Conservation (phyloP, 1,140 invertebrate genomes). For the Lamellibrachia luymesi region DNA sequence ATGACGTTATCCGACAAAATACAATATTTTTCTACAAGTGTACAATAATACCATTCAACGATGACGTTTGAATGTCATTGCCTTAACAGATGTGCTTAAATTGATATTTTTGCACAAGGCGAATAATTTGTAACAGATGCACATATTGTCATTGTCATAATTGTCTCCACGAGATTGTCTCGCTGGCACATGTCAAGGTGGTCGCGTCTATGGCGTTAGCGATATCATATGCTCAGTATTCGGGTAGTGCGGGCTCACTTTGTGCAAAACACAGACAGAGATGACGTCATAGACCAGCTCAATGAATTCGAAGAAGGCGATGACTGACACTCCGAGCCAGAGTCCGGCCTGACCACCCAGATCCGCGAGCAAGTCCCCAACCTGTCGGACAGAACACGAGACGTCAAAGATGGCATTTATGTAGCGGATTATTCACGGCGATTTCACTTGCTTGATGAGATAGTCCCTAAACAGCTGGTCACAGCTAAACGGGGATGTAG, state of each 20-base stretch:
- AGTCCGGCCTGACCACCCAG: constrained; percentile 19
- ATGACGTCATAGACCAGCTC: constrained; percentile 13
- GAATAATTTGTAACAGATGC: too few species aligned
- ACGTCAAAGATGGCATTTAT: neutral
- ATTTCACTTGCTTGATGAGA: neutral
- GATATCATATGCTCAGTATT: too few species aligned
- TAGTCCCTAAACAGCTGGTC: too few species aligned
- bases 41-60: too few species aligned
- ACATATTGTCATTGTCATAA: too few species aligned
- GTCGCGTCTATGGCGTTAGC: neutral
- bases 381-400: neutral
- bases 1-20: too few species aligned
- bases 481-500: too few species aligned
- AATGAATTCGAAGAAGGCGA: constrained; percentile 16
- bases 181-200: neutral
- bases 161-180: neutral
- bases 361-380: constrained; percentile 8
- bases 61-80: too few species aligned
- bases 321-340: constrained; percentile 20
- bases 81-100: too few species aligned
- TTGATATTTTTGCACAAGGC: too few species aligned
- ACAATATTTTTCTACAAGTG: too few species aligned
- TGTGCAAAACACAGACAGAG: neutral
- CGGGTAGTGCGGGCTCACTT: neutral
- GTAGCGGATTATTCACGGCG: neutral